A percentile compares a stretch with the other conserved stretches of the same genome.
These are phyloP conservation scores for Spea hammondii DNA, from an alignment of 2,797 vertebrate genomes.

Conservation along the genomic window DNA sequence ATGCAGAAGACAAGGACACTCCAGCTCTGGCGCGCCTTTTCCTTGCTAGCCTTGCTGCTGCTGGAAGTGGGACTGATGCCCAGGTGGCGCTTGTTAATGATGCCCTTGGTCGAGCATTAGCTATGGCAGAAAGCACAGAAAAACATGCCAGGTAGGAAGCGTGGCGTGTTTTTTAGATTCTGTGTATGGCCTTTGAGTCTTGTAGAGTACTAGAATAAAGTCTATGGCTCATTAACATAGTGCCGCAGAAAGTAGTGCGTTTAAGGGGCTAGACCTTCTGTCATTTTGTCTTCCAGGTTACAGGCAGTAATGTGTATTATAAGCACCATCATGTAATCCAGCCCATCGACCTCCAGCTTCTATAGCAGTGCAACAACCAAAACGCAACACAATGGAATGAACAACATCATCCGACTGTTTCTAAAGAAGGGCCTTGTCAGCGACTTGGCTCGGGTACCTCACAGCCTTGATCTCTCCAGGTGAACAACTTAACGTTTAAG, in stretches of 20 bases:
- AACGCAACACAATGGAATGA: slow-evolving; percentile 95
- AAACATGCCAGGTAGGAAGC: slow-evolving; percentile 89
- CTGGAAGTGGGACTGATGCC: slow-evolving; percentile 91
- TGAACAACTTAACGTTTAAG: slow-evolving; percentile 45
- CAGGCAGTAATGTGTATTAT: slow-evolving; percentile 98
- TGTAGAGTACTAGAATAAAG: no score
- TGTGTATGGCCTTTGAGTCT: no score
- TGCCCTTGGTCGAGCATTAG: slow-evolving; percentile 87
- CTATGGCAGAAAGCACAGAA: slow-evolving; percentile 93
- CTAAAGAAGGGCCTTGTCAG: slow-evolving; percentile 95
- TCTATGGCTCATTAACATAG: no score
- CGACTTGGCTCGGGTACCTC: slow-evolving; percentile 90
- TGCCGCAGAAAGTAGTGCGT: no score
- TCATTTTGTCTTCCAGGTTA: slow-evolving; percentile 68
- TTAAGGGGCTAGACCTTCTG: no score
- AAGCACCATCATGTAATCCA: slow-evolving; percentile 98
- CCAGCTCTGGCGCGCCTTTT: slow-evolving; percentile 91
- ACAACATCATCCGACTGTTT: slow-evolving; percentile 95
- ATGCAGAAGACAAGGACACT: slow-evolving; percentile 91
- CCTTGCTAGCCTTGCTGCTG: slow-evolving; percentile 89
- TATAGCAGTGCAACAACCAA: slow-evolving; percentile 92
- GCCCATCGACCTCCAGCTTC: slow-evolving; percentile 95
- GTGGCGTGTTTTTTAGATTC: not conserved
- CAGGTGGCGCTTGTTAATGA: slow-evolving; percentile 94
- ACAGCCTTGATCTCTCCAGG: slow-evolving; percentile 95